A percentile compares a stretch with the other conserved stretches of the same genome.
Conservation (phyloP, 1,140 invertebrate genomes). For the Drosophila lacteicornis region DNA sequence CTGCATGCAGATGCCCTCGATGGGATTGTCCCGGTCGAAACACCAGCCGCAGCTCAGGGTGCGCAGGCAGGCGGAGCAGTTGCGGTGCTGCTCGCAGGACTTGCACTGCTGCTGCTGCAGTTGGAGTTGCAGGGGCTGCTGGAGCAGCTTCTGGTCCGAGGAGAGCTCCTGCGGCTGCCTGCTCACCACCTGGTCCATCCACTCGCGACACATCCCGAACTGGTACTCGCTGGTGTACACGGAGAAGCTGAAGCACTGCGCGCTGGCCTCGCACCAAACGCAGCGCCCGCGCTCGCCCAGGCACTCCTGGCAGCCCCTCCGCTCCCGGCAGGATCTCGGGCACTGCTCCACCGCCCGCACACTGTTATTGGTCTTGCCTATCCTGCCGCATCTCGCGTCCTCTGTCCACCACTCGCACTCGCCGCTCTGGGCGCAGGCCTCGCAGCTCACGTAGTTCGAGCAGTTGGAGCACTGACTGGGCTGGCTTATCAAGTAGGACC, state of each 20-base stretch:
- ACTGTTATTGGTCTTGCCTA: conserved; percentile 90
- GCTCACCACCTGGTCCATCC: conserved; percentile 92
- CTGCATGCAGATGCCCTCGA: conserved; percentile 91
- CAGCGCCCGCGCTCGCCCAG: conserved; percentile 94
- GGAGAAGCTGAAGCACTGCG: conserved; percentile 96
- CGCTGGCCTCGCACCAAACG: conserved; percentile 97
- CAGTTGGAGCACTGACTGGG: conserved; percentile 94
- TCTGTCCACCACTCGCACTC: conserved; percentile 96
- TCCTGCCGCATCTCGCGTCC: conserved; percentile 92
- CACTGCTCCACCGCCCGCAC: conserved; percentile 88
- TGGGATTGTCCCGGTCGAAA: conserved; percentile 94
- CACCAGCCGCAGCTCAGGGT: conserved; percentile 97
- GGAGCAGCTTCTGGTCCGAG: conserved; percentile 37
- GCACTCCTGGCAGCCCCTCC: conserved; percentile 92
- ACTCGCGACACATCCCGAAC: conserved; percentile 95
- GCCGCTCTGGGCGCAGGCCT: conserved; percentile 87
- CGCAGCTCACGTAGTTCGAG: conserved; percentile 94
- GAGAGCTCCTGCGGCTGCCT: conserved; percentile 77
- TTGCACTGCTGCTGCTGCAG: conserved; percentile 89
- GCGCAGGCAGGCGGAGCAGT: conserved; percentile 92
- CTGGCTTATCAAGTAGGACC: conserved; percentile 92
- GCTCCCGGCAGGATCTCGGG: conserved; percentile 90
- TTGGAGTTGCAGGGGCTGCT: conserved; percentile 41
- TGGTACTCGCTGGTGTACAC: conserved; percentile 97
- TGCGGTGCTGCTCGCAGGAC: conserved; percentile 90